Evolutionary conservation across 2,888 invertebrate genomes (phyloP).

Genomic region (Metacarcinus magister): DNA sequence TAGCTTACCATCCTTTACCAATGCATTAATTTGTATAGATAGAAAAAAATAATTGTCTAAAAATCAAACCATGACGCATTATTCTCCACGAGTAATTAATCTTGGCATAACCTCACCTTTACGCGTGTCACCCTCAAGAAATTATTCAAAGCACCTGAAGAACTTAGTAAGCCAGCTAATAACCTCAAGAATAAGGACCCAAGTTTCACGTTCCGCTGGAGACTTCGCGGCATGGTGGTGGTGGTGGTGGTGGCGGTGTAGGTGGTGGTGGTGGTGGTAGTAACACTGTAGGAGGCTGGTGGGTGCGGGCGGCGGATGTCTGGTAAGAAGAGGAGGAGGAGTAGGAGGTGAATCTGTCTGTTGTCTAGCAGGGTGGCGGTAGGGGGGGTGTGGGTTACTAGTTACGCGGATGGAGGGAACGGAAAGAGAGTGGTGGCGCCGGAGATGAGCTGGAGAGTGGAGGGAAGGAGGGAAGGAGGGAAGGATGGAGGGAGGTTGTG

Average conservation of each 20-base stretch:
- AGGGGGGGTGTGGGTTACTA: not conserved
- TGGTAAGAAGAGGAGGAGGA: not conserved
- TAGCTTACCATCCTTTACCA: too few species aligned
- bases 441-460: not conserved
- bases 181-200: not conserved
- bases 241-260: not conserved
- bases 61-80: too few species aligned
- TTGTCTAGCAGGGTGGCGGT: not conserved
- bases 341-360: not conserved
- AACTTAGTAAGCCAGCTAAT: not conserved
- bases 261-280: not conserved
- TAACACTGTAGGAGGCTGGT: not conserved
- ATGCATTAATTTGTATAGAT: too few species aligned
- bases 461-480: not conserved
- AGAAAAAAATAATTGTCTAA: too few species aligned
- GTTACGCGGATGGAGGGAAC: not conserved
- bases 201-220: not conserved
- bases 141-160: not conserved
- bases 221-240: not conserved
- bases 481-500: not conserved
- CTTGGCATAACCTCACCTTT: not conserved
- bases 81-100: not conserved
- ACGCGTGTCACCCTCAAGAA: not conserved
- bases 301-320: not conserved
- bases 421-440: slow-evolving; percentile 13